Base-by-base conservation (phyloP, 2,113 vertebrate species). In the Cervus canadensis region DNA sequence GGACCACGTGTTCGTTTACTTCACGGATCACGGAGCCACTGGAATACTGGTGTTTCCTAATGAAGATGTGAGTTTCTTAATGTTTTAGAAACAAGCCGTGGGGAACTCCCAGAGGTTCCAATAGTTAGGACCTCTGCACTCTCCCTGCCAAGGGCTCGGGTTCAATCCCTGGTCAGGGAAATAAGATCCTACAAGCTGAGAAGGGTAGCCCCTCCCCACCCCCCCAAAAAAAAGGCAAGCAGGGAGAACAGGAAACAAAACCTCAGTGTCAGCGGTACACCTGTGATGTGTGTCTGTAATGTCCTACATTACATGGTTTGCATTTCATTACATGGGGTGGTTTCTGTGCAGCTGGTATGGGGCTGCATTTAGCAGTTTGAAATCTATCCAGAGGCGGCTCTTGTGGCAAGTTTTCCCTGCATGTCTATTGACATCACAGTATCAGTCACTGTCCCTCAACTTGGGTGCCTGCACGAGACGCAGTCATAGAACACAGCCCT, bases 1-100 rank as follows among this genome's bases (percentile, higher is more conserved):
- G 16, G 99, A 99, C 98, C 99, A 99, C 1, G 99, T 99, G 85
- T 99, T 99, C 82, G 98, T 99, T 86, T 99, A 99, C 98, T 99
- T 99, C 98, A 99, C 99, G 0, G 99, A 99, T 76, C 99, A 99
- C 0, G 99, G 99, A 60, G 99, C 99, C 2, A 99, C 99, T 17
- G 99, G 99, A 40, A 91, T 99, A 62, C 96, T 99, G 98, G 99
- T 99, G 50, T 99, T 99, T 96, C 99, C 99, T 10, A 94, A 97
- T 4, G 99, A 99, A 1, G 99, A 99, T 11, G 99, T 99, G 98
- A 99, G 99, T 91, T 40, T 83, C 92, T n/a, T 59, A 67, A 40
- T 4, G 5, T 25, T 79, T 28, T 45, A 23, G 59, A 82, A 89
- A 48, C 60, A 89, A 10, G 28, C 78, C 0, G 3, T 76, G 78